Evolutionary conservation across 2,797 vertebrate genomes (phyloP).

Genomic region (Ibycter americanus): DNA sequence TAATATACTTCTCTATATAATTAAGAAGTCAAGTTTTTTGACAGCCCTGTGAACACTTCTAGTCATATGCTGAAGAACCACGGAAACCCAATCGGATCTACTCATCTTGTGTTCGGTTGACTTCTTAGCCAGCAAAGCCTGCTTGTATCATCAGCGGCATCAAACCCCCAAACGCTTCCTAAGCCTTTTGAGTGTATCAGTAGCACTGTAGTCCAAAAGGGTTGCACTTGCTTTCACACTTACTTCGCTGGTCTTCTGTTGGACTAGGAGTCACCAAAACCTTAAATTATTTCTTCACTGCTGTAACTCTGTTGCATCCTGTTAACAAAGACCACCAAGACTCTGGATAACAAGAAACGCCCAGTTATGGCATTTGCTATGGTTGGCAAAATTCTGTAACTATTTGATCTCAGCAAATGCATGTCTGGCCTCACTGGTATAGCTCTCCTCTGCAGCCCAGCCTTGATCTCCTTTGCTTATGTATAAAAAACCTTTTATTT

Average conservation of each 20-base stretch:
- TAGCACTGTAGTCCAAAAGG: not conserved
- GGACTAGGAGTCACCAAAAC: not conserved
- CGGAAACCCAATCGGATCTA: fast-evolving
- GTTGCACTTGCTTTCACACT: not conserved
- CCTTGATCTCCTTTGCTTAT: not conserved
- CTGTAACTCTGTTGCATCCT: not conserved
- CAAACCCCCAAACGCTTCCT: not conserved
- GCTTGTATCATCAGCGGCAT: not conserved
- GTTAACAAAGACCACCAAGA: not conserved
- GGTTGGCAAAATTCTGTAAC: not conserved
- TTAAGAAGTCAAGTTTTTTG: not conserved
- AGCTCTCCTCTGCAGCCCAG: not conserved
- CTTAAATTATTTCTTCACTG: not conserved
- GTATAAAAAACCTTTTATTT: not conserved
- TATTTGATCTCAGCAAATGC: not conserved
- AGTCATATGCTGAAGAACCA: not conserved
- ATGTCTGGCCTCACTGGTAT: not conserved
- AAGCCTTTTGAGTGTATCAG: not conserved
- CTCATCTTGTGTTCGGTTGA: not conserved
- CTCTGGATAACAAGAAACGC: not conserved
- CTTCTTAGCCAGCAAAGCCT: not conserved
- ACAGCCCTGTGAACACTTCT: not conserved
- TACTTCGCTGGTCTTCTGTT: not conserved
- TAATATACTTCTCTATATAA: not conserved
- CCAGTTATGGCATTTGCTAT: not conserved